Conservation (phyloP, 2,888 invertebrate species). For the Andrena fulva region DNA sequence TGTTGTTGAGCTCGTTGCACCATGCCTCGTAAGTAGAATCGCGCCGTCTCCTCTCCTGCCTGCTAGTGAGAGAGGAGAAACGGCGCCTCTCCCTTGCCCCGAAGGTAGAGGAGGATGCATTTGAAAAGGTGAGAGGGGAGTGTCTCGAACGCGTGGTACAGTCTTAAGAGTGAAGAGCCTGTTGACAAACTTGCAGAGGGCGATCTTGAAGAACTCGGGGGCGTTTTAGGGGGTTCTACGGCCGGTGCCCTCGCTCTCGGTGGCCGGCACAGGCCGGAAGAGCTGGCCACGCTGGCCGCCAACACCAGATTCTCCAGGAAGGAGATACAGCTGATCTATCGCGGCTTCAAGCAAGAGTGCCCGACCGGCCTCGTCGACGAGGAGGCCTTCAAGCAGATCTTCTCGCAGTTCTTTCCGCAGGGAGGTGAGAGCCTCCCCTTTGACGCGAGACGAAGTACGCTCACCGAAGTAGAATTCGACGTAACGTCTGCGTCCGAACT, state of each 20-base stretch:
- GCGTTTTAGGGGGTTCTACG: constrained; percentile 83
- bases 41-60: constrained; percentile 57
- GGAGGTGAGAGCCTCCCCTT: constrained; percentile 88
- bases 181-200: constrained; percentile 88
- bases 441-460: not conserved
- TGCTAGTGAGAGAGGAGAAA: constrained; percentile 41
- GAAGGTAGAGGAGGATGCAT: constrained; percentile 52
- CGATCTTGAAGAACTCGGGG: constrained; percentile 89
- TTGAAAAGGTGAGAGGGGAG: constrained; percentile 69
- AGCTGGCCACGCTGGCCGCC: constrained; percentile 90
- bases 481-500: not conserved
- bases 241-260: constrained; percentile 85
- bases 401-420: constrained; percentile 95
- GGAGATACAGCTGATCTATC: constrained; percentile 95
- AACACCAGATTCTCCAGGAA: constrained; percentile 92
- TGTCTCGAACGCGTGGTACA: constrained; percentile 79
- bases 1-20: constrained; percentile 60
- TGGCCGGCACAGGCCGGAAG: constrained; percentile 92
- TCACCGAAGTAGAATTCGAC: not conserved
- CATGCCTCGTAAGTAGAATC: constrained; percentile 65
- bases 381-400: constrained; percentile 94
- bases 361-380: constrained; percentile 95
- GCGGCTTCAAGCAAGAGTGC: constrained; percentile 96
- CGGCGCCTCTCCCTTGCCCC: constrained; percentile 41
- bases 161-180: constrained; percentile 74